Base-by-base conservation (phyloP, 1,140 invertebrate species). In the Maconellicoccus hirsutus region DNA sequence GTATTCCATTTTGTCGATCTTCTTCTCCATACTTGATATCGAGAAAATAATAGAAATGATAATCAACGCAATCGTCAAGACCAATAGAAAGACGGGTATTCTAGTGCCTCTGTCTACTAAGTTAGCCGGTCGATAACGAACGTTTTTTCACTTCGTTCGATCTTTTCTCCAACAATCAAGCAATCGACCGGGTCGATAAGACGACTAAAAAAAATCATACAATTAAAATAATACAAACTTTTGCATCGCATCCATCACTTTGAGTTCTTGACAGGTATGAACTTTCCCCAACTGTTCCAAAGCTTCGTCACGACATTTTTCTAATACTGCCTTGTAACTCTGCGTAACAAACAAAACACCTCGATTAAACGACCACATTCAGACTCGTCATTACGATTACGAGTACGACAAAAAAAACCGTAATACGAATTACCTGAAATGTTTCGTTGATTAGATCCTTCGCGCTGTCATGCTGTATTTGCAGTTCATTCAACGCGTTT, bases 181-280 rank as follows among this genome's bases (percentile, higher is more conserved):
- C n/a, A n/a, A n/a, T n/a, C n/a, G n/a, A n/a, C n/a, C n/a, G n/a
- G n/a, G n/a, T n/a, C n/a, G n/a, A n/a, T n/a, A n/a, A n/a, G n/a
- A n/a, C n/a, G n/a, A n/a, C n/a, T n/a, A 29, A 25, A 73, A 33
- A 33, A 73, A 70, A 39, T 21, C 25, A 71, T 27, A 61, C n/a
- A n/a, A n/a, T n/a, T n/a, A n/a, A n/a, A n/a, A n/a, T n/a, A n/a
- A n/a, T 14, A 73, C 71, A 73, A 76, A 83, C 82, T 84, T 84
- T 79, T 93, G 87, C 77, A 90, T 89, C 38, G 89, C 81, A 75
- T 94, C 91, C 91, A 94, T 94, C 22, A 94, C 87, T 78, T 89
- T 87, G 3, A 95, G 81, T 79, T 95, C 92, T 74, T 91, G 85
- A 76, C 89, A 85, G 27, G 88, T 90, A 78, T 96, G 93, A 69